Conservation (phyloP, 1,140 invertebrate genomes). For the Lucilia sericata region DNA sequence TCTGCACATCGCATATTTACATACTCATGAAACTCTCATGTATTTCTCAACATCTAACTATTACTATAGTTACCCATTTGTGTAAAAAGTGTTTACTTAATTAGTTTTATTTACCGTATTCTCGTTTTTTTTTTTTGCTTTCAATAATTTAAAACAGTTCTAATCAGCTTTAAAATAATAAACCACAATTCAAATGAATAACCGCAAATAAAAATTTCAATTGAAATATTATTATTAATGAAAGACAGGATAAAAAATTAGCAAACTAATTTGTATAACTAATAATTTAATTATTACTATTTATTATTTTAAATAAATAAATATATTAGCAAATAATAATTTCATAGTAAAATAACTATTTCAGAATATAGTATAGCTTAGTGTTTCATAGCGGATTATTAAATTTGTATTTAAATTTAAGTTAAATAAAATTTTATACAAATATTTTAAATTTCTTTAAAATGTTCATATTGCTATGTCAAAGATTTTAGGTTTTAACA, state of each 20-base stretch:
- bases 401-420: no score
- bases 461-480: no score
- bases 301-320: background rate
- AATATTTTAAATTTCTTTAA: no score
- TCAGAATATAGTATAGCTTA: no score
- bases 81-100: conserved; percentile 12
- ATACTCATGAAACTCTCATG: no score
- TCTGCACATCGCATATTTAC: no score
- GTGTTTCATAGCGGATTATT: no score
- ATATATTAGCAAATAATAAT: background rate
- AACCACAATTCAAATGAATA: conserved; percentile 8
- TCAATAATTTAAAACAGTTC: background rate
- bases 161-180: conserved; percentile 17
- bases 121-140: background rate
- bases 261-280: background rate
- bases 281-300: background rate
- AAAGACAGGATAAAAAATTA: background rate
- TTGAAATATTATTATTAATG: background rate
- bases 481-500: no score
- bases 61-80: background rate
- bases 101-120: conserved; percentile 17
- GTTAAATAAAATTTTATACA: no score
- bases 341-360: background rate
- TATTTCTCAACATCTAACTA: no score
- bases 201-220: background rate